Percentiles rank a stretch among this genome's conserved stretches.
phyloP scores from a whole-genome alignment of 2,113 vertebrate species.

The Chloropsis cyanopogon region DNA sequence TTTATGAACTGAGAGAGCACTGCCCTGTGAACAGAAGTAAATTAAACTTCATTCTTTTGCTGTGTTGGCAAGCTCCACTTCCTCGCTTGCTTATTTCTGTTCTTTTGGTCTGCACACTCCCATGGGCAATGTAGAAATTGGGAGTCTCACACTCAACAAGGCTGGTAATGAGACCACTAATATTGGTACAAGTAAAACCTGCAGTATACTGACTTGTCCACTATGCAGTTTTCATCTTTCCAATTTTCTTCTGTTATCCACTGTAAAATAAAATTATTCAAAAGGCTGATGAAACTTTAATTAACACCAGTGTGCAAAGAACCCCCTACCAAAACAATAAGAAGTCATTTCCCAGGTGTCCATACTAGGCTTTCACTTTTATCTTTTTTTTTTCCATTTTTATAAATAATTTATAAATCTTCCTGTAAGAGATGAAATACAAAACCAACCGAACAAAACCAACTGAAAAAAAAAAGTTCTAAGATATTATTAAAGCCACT shows the following conservation, averaged over 20 bases:
- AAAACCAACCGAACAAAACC: constrained; percentile 34
- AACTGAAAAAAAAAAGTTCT: constrained; percentile 35
- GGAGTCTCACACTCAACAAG: background rate
- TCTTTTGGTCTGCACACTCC: constrained; percentile 7
- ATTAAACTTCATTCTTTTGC: constrained; percentile 2
- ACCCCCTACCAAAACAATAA: background rate
- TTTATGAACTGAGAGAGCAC: constrained; percentile 3
- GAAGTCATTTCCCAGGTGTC: constrained; percentile 45
- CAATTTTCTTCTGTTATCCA: background rate
- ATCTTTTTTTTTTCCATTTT: background rate
- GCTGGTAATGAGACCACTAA: background rate
- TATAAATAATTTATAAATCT: constrained; percentile 84
- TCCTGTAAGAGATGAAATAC: constrained; percentile 71
- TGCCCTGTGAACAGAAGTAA: constrained; percentile 27
- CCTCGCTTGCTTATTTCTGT: background rate
- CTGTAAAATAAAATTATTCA: constrained; percentile 40
- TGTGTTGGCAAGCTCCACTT: constrained; percentile 3
- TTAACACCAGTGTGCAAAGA: constrained; percentile 80
- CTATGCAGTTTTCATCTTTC: constrained; percentile 4
- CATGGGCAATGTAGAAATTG: background rate
- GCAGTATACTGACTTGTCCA: constrained; percentile 11
- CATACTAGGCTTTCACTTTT: background rate
- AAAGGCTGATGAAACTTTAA: constrained; percentile 41
- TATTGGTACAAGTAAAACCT: background rate
- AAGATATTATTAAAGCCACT: constrained; percentile 68